Evolutionary conservation across 2,113 vertebrate species (phyloP).

Genomic region (Alouatta palliata): DNA sequence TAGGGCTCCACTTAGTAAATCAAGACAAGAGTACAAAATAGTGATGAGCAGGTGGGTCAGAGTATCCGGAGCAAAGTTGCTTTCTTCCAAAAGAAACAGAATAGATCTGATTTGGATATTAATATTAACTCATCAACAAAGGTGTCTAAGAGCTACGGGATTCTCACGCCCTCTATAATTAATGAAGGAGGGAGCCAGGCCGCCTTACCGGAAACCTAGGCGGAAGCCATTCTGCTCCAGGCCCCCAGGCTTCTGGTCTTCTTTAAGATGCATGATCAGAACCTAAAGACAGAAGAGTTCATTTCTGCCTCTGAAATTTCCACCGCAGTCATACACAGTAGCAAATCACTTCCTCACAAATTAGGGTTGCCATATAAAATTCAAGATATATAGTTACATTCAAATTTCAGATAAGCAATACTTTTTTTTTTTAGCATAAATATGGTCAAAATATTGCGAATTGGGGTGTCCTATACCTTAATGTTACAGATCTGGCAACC

Average conservation of each 20-base stretch:
- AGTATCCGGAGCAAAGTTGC: background rate
- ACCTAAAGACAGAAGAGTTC: background rate
- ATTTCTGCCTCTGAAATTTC: background rate
- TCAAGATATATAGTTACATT: background rate
- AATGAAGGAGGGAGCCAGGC: fast-evolving
- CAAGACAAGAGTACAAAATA: background rate
- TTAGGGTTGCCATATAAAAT: background rate
- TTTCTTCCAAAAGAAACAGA: background rate
- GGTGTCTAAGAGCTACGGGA: background rate
- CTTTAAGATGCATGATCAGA: background rate
- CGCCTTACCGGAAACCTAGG: background rate
- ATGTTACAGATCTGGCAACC: background rate
- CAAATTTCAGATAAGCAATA: background rate
- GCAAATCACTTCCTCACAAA: background rate
- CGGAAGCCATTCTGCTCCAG: background rate
- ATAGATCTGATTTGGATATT: background rate
- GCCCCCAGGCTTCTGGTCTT: background rate
- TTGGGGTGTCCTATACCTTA: background rate
- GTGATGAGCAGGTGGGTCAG: background rate
- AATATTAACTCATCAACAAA: background rate
- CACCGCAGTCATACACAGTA: background rate
- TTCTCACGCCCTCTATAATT: background rate
- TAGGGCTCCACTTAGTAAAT: background rate
- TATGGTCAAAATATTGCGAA: background rate
- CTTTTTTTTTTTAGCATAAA: background rate